Percentiles rank a stretch among this genome's conserved stretches.
Conservation (phyloP, 2,113 vertebrate genomes). For the Salvelinus sp. region DNA sequence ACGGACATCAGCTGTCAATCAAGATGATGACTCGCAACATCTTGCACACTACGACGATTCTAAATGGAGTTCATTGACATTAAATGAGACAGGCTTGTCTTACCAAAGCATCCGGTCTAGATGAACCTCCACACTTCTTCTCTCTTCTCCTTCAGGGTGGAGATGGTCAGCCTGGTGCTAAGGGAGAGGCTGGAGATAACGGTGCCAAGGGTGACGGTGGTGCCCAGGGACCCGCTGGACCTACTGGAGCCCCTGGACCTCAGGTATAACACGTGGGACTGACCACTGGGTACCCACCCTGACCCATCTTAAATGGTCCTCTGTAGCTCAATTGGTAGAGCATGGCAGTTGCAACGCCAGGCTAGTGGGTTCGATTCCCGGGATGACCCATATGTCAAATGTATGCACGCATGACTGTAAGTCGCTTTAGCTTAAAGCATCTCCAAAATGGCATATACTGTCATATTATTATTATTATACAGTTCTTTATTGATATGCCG, state of each 20-base stretch:
- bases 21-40: too few species aligned
- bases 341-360: too few species aligned
- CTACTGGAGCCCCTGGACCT: constrained; percentile 79
- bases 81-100: neutral
- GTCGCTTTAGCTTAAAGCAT: too few species aligned
- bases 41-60: too few species aligned
- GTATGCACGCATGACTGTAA: too few species aligned
- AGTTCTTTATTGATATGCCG: too few species aligned
- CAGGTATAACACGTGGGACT: constrained; percentile 52
- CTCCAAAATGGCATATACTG: too few species aligned
- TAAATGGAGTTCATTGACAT: neutral
- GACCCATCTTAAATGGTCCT: too few species aligned
- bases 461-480: too few species aligned
- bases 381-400: too few species aligned
- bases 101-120: neutral
- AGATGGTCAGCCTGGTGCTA: constrained; percentile 83
- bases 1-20: neutral
- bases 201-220: constrained; percentile 94
- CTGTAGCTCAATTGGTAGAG: too few species aligned
- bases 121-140: neutral
- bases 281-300: neutral
- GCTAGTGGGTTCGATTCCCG: too few species aligned
- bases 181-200: constrained; percentile 83
- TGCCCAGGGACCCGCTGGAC: constrained; percentile 87
- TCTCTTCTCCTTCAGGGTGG: constrained; percentile 74